Evolutionary conservation across 2,888 invertebrate species (phyloP).

Genomic region (Ctenicera cuprea): DNA sequence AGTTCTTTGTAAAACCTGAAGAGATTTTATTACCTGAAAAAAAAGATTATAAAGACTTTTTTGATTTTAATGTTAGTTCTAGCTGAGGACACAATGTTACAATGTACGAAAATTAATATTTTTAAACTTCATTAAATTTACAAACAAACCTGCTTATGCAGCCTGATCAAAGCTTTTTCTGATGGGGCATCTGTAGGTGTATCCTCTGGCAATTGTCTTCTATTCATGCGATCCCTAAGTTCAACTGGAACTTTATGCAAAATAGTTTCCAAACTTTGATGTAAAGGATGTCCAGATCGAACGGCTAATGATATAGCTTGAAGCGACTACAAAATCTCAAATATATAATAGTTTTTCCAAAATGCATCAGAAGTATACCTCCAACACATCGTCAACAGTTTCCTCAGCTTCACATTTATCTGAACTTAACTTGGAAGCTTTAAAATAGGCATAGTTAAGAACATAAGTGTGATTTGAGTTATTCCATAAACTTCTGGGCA

Average conservation of each 20-base stretch:
- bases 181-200: conserved; percentile 82
- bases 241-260: conserved; percentile 90
- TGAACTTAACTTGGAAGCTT: conserved; percentile 93
- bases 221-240: conserved; percentile 83
- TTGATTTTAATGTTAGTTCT: too few species aligned
- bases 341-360: background rate
- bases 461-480: conserved; percentile 90
- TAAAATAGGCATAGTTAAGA: conserved; percentile 92
- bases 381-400: conserved; percentile 94
- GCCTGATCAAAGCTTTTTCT: conserved; percentile 89
- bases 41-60: too few species aligned
- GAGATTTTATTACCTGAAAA: conserved; percentile 85
- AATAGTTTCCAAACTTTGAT: conserved; percentile 91
- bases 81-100: too few species aligned
- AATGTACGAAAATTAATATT: too few species aligned
- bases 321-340: conserved; percentile 80
- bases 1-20: conserved; percentile 94
- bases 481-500: conserved; percentile 94
- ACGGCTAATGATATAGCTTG: conserved; percentile 88
- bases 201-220: conserved; percentile 77
- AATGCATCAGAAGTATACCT: conserved; percentile 75
- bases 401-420: conserved; percentile 99
- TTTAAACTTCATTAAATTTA: background rate
- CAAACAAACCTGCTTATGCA: conserved; percentile 85
- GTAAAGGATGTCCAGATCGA: conserved; percentile 83